Evolutionary conservation across 2,888 invertebrate species (phyloP).

Genomic region (Leptinotarsa tumamoca): DNA sequence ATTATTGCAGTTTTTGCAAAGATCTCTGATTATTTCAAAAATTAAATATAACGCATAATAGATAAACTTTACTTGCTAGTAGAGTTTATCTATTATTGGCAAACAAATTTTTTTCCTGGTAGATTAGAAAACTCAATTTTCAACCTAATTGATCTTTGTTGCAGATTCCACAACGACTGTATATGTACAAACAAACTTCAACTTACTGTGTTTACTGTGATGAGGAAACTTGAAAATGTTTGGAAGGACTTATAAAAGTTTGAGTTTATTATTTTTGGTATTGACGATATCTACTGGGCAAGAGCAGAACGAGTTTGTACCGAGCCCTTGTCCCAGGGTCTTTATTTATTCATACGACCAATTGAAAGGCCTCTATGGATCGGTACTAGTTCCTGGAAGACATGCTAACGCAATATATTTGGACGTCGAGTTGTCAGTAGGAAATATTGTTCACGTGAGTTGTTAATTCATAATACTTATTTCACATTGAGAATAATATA

Average conservation of each 20-base stretch:
- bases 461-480: background rate
- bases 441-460: slow-evolving; percentile 59
- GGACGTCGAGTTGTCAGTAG: slow-evolving; percentile 61
- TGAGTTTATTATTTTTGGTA: slow-evolving; percentile 21
- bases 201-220: background rate
- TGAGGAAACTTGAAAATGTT: slow-evolving; percentile 20
- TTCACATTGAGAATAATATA: no score
- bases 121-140: no score
- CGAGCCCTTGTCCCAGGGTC: slow-evolving; percentile 62
- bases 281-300: background rate
- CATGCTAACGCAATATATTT: slow-evolving; percentile 53
- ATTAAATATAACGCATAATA: no score
- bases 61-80: no score
- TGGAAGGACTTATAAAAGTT: slow-evolving; percentile 2
- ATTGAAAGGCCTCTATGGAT: slow-evolving; percentile 64
- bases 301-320: background rate
- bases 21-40: no score
- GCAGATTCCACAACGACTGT: no score
- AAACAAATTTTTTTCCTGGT: no score
- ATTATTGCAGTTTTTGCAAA: no score
- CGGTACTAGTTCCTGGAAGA: slow-evolving; percentile 61
- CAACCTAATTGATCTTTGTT: no score
- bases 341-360: slow-evolving; percentile 66
- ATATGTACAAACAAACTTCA: no score
- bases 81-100: no score